phyloP scores from a whole-genome alignment of 2,113 vertebrate genomes.

The Carassius gibelio region DNA sequence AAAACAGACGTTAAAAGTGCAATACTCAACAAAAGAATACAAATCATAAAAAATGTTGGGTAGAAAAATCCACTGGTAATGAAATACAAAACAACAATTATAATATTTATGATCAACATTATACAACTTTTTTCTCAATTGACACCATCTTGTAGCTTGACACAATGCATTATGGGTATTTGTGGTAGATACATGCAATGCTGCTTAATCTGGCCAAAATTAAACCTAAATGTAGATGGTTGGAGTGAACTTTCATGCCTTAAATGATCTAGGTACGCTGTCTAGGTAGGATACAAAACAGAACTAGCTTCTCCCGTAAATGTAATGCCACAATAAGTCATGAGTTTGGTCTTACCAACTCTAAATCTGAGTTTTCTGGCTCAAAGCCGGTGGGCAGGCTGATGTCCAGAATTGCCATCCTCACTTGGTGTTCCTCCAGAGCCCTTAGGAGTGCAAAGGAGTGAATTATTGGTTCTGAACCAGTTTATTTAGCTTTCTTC shows the following conservation, averaged over 20 bases:
- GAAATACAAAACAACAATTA: background rate
- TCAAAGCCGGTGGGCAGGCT: constrained; percentile 76
- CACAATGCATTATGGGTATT: background rate
- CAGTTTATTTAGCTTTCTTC: background rate
- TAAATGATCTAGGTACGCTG: background rate
- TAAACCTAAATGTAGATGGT: background rate
- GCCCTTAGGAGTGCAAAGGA: constrained; percentile 56
- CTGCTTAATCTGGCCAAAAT: background rate
- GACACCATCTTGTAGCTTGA: background rate
- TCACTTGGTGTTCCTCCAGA: constrained; percentile 65
- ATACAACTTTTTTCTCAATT: background rate
- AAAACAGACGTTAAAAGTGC: background rate
- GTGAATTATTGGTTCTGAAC: background rate
- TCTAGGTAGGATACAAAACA: background rate
- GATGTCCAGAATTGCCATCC: constrained; percentile 76
- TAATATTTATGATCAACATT: background rate
- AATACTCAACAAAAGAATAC: background rate
- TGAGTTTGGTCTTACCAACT: constrained; percentile 63
- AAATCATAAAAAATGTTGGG: background rate
- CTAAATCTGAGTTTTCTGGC: constrained; percentile 73
- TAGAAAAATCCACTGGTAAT: background rate
- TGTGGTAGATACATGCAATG: too few relatives aligned
- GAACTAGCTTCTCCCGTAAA: background rate
- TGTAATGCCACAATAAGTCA: background rate
- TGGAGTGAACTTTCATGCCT: background rate